phyloP scores from a whole-genome alignment of 2,888 invertebrate genomes.

The Hirtodrosophila histrioides region DNA sequence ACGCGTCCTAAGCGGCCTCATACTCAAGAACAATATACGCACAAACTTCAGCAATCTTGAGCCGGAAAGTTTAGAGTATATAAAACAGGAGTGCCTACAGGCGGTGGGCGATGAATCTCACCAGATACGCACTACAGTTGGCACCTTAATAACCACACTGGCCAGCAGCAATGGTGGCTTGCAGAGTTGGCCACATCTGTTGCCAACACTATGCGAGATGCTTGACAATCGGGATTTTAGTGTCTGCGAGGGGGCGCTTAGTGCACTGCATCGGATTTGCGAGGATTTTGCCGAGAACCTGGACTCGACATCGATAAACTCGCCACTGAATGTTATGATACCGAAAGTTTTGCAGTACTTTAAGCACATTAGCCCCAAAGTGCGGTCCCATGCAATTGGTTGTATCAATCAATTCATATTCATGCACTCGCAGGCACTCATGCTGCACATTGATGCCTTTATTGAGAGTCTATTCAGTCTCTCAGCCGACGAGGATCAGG shows the following conservation, averaged over 20 bases:
- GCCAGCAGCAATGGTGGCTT: constrained; percentile 94
- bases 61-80: constrained; percentile 95
- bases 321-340: constrained; percentile 96
- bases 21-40: constrained; percentile 99
- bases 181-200: constrained; percentile 96
- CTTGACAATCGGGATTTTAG: constrained; percentile 97
- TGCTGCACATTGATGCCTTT: constrained; percentile 96
- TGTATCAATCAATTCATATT: constrained; percentile 99
- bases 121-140: constrained; percentile 97
- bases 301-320: constrained; percentile 93
- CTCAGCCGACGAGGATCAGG: constrained; percentile 97
- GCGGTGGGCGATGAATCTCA: constrained; percentile 98
- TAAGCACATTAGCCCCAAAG: constrained; percentile 96
- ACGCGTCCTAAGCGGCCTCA: constrained; percentile 97
- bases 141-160: constrained; percentile 98
- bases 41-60: constrained; percentile 93
- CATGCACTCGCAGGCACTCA: constrained; percentile 94
- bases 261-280: constrained; percentile 99
- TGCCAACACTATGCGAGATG: constrained; percentile 96
- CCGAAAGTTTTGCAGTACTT: constrained; percentile 99
- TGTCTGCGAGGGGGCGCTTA: constrained; percentile 99
- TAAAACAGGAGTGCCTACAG: constrained; percentile 97
- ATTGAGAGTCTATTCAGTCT: constrained; percentile 97
- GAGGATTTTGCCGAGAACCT: constrained; percentile 98
- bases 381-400: constrained; percentile 98